phyloP scores from a whole-genome alignment of 2,888 invertebrate genomes.

The Boloria euphrosyne region DNA sequence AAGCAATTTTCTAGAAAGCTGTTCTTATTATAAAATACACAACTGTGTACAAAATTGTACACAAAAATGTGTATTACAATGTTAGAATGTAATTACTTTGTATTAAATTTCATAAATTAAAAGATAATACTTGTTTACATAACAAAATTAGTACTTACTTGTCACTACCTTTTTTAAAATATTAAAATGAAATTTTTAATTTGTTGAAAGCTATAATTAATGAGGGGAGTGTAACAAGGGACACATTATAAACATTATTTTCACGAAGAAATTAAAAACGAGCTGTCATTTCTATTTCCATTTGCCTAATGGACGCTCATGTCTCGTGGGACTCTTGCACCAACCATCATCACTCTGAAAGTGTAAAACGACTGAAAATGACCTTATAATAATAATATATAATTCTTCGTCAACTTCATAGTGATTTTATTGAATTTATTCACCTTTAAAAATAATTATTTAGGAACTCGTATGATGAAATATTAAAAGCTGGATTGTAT shows the following conservation, averaged over 20 bases:
- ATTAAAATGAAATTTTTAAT: conserved; percentile 20
- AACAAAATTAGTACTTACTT: conserved; percentile 3
- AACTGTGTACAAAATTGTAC: too few species aligned
- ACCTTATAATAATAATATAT: conserved; percentile 30
- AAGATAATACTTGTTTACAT: neutral
- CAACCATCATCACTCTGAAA: conserved; percentile 55
- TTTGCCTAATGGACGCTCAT: conserved; percentile 79
- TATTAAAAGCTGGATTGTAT: neutral
- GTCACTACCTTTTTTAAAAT: conserved; percentile 15
- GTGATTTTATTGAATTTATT: neutral
- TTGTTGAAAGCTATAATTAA: conserved; percentile 31
- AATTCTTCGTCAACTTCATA: conserved; percentile 1
- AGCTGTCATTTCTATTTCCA: conserved; percentile 72
- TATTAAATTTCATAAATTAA: too few species aligned
- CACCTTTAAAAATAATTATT: too few species aligned
- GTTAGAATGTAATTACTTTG: too few species aligned
- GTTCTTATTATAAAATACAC: neutral
- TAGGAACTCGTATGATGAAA: neutral
- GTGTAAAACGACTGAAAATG: conserved; percentile 27
- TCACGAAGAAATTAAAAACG: conserved; percentile 75
- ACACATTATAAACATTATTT: conserved; percentile 68
- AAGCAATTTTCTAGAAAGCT: neutral
- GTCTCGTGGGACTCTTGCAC: conserved; percentile 69
- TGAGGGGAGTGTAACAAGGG: conserved; percentile 44
- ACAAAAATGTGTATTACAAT: too few species aligned